These are phyloP conservation scores for Aphelinus atriplicis DNA, from an alignment of 1,140 invertebrate genomes.

Conservation along the genomic window DNA sequence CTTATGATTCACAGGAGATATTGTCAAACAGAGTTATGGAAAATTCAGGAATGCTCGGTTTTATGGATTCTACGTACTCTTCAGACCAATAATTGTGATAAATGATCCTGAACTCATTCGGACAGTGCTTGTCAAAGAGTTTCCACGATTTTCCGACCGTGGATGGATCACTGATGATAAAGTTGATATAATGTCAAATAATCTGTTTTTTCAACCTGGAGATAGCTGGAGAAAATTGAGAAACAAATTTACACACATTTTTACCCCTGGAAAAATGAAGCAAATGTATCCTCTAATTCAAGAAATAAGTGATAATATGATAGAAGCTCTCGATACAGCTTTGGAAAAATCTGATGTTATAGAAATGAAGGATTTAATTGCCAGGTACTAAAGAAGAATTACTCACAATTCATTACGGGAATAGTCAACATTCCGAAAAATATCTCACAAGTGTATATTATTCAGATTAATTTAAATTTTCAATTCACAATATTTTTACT, in stretches of 20 bases:
- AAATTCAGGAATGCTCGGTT: too few species aligned
- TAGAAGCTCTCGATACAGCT: conserved; percentile 33
- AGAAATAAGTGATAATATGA: conserved; percentile 59
- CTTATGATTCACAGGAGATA: too few species aligned
- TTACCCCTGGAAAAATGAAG: conserved; percentile 70
- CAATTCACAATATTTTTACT: not conserved
- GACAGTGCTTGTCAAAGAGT: conserved; percentile 65
- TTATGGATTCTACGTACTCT: too few species aligned
- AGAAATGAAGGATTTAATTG: conserved; percentile 46
- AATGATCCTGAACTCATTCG: conserved; percentile 53
- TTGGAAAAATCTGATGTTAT: conserved; percentile 17
- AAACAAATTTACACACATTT: conserved; percentile 67
- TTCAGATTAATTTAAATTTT: not conserved
- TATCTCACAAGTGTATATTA: too few species aligned
- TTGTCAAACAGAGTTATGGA: too few species aligned
- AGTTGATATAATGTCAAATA: conserved; percentile 66
- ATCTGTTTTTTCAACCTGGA: conserved; percentile 64
- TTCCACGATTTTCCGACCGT: conserved; percentile 64
- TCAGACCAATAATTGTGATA: too few species aligned
- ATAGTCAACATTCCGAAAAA: too few species aligned
- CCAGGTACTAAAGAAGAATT: conserved; percentile 34
- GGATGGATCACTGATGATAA: conserved; percentile 63
- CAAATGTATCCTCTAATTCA: conserved; percentile 66
- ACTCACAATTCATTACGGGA: too few species aligned
- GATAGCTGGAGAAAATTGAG: conserved; percentile 68